Evolutionary conservation across 2,888 invertebrate genomes (phyloP), one percentile per base, ranked within the genome.

Genomic region (Brassicogethes aeneus): DNA sequence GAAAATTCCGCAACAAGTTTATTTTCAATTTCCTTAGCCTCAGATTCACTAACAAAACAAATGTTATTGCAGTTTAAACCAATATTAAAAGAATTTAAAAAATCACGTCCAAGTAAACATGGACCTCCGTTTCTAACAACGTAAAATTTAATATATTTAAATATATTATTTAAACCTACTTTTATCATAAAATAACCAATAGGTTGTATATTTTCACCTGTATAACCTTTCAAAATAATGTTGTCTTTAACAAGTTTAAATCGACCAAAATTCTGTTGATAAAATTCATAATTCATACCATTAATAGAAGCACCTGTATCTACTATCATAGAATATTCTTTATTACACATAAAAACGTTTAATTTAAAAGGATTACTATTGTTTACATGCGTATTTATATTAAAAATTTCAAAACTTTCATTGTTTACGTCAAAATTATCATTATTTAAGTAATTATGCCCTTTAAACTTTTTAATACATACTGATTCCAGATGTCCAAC

Each of bases 41-140:
- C 23, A 23, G 23, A 23, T 10, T 23, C 23, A 10, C 23, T 23
- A 23, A 23, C 23, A 23, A 23, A 23, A 23, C 23, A 23, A 23
- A 23, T 23, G 10, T 23, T 23, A 23, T 23, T 10, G 10, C 23
- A 23, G 10, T 23, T 23, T 23, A 23, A 23, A 23, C 23, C 10
- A 23, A 23, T 23, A 10, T 23, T 23, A 23, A 23, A 23, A 7
- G 23, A 23, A 23, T 23, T 23, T 10, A 23, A 23, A 23, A 23
- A 23, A 23, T 23, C 23, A 23, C 23, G 23, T 23, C 23, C 23
- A 23, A 23, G 23, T 23, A 23, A 23, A 23, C 23, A 23, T 23
- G 23, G 23, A 23, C 23, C 23, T 23, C 23, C 23, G 10, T 23
- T 23, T 10, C 5, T 23, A 10, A 23, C 23, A 23, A 23, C 23